Percentiles rank a stretch among this genome's conserved stretches.
Evolutionary conservation across 2,888 invertebrate genomes (phyloP).

Genomic region (Macropis europaea): DNA sequence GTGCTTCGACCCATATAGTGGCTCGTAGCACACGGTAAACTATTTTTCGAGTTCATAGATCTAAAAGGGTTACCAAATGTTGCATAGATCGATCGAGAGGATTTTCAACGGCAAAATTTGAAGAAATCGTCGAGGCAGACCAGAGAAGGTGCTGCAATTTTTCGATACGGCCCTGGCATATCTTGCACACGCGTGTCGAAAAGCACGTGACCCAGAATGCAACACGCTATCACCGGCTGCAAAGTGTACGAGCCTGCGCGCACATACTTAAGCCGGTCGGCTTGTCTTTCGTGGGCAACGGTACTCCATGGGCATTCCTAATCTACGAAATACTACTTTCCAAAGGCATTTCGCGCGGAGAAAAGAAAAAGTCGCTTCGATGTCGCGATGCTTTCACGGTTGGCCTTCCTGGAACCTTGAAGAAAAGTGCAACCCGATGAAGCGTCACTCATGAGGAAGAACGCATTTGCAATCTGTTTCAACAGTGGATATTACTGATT

Average conservation of each 20-base stretch:
- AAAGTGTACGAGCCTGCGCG: constrained; percentile 19
- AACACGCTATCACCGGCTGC: constrained; percentile 60
- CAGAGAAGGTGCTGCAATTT: not conserved
- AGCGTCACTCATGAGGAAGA: too few species aligned
- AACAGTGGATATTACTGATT: too few species aligned
- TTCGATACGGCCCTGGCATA: constrained; percentile 19
- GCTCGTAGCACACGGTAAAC: too few species aligned
- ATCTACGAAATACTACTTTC: constrained; percentile 60
- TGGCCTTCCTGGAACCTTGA: constrained; percentile 6
- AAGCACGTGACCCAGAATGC: constrained; percentile 72
- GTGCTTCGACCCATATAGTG: too few species aligned
- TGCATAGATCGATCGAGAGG: too few species aligned
- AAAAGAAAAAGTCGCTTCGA: constrained; percentile 43
- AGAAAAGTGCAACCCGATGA: constrained; percentile 32
- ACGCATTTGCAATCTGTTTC: too few species aligned
- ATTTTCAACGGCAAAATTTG: too few species aligned
- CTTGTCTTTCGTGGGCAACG: constrained; percentile 52
- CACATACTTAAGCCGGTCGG: not conserved
- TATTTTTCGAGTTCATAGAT: too few species aligned
- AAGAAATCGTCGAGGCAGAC: not conserved
- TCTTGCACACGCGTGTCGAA: constrained; percentile 52
- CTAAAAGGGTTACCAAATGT: too few species aligned
- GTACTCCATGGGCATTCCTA: constrained; percentile 57
- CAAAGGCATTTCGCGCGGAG: constrained; percentile 41
- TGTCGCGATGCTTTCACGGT: constrained; percentile 40